Conservation (phyloP, 2,888 invertebrate genomes). For the Serripes groenlandicus region DNA sequence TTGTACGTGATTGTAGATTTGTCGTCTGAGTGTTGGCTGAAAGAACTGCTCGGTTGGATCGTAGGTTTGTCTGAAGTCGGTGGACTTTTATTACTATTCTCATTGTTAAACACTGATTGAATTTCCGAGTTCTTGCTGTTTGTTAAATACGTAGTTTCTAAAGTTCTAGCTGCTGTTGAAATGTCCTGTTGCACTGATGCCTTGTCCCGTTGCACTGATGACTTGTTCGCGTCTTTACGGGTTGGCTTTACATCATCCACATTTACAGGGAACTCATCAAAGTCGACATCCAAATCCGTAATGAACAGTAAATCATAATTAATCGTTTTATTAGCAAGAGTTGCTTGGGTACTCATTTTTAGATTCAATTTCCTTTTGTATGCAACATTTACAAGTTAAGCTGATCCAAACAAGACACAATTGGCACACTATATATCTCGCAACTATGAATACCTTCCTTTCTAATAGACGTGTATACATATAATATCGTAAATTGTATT, state of each 20-base stretch:
- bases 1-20: slow-evolving; percentile 22
- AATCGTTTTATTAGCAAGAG: neutral
- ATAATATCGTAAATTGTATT: no score
- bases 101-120: no score
- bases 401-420: no score
- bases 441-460: no score
- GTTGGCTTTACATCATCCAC: neutral
- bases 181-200: neutral
- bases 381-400: no score
- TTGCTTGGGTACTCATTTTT: no score
- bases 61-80: neutral
- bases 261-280: slow-evolving; percentile 34
- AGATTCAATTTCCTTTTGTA: no score
- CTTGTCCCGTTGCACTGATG: neutral
- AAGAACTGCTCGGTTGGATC: neutral
- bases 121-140: neutral
- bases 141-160: neutral
- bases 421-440: no score
- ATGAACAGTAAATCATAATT: slow-evolving; percentile 34
- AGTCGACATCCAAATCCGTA: slow-evolving; percentile 40
- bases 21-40: neutral
- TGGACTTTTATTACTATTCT: no score
- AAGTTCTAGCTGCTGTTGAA: no score
- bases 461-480: no score
- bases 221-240: neutral